Percentiles rank a stretch among this genome's conserved stretches.
Conservation (phyloP, 1,140 invertebrate genomes). For the Drosophila nigrodunni region DNA sequence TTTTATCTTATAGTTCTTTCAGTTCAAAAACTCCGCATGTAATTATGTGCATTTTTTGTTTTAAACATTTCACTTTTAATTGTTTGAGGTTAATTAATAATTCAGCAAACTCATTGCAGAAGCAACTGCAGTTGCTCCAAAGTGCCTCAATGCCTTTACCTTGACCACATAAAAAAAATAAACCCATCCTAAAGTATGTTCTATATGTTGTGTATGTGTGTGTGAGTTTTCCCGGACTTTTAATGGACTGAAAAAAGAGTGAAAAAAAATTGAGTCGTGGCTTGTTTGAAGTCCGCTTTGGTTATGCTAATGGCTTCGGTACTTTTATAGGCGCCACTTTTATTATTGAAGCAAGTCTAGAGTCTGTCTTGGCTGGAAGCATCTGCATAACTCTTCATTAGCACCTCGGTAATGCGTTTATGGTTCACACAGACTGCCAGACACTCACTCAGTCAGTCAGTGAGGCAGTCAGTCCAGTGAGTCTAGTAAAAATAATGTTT, state of each 20-base stretch:
- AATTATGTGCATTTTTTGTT: slow-evolving; percentile 60
- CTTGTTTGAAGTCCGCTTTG: slow-evolving; percentile 38
- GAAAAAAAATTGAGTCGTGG: slow-evolving; percentile 1
- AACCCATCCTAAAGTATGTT: neutral
- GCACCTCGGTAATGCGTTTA: slow-evolving; percentile 72
- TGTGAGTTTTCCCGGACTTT: slow-evolving; percentile 49
- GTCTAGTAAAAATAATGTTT: slow-evolving; percentile 64
- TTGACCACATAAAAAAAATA: slow-evolving; percentile 37
- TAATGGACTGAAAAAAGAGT: slow-evolving; percentile 67
- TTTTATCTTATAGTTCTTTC: neutral
- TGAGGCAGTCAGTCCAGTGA: too few species aligned
- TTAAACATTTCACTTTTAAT: slow-evolving; percentile 73
- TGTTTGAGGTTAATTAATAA: slow-evolving; percentile 81
- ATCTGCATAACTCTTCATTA: slow-evolving; percentile 79
- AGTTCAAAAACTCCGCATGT: slow-evolving; percentile 16
- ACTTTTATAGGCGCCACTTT: slow-evolving; percentile 59
- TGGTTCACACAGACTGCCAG: slow-evolving; percentile 48
- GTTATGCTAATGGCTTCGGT: slow-evolving; percentile 66
- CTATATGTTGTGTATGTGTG: slow-evolving; percentile 1
- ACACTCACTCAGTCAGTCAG: too few species aligned
- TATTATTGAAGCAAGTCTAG: slow-evolving; percentile 66
- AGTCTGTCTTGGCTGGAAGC: slow-evolving; percentile 32
- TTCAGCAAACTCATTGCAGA: slow-evolving; percentile 75
- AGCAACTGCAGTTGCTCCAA: slow-evolving; percentile 45
- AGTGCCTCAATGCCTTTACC: slow-evolving; percentile 36